Evolutionary conservation across 2,797 vertebrate species (phyloP), one percentile per base, ranked within the genome.

Genomic region (Orientallactaga sibirica): DNA sequence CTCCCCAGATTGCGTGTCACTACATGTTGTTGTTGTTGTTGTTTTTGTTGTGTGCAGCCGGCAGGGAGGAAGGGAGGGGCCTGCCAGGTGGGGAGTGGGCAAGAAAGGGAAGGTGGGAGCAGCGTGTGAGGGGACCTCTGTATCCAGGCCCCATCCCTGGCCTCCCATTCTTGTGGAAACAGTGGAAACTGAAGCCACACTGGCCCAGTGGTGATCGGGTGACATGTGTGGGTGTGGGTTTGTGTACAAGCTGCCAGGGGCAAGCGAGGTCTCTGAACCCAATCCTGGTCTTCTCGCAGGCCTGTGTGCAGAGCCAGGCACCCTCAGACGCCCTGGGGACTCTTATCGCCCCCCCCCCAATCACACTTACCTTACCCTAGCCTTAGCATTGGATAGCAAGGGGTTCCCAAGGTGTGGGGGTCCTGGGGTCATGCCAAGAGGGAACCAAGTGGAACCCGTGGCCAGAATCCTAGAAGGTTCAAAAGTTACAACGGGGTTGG

Each of bases 1-100:
- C 93, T 93, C 89, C 90, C 98, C 98, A 98, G 97, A 98, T 95
- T 97, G 97, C 98, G 92, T 98, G 97, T 95, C 70, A 48, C 58
- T 93, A 86, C 88, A 68, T 93, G 94, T 89, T 95, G 77, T 82
- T 95, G 91, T 92, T 93, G 94, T 91, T 95, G 77, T 82, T 95
- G 94, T 91, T 95, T 73, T 82, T 95, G 91, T 92, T 91, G 84
- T 93, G 84, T 89, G 86, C 77, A 87, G 77, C 75, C 3, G 33
- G n/a, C 64, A 87, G 86, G 83, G 61, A 97, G 86, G 92, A 96
- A 96, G 94, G 91, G 95, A 91, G 92, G 85, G 73, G 70, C 90
- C 66, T 18, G 62, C 76, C 77, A 96, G 94, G 90, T 96, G 73
- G 74, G 12, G 66, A 76, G n/a, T 12, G 7, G 18, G 55, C 61